phyloP scores from a whole-genome alignment of 2,888 invertebrate species.

The Drosophila gaucha region DNA sequence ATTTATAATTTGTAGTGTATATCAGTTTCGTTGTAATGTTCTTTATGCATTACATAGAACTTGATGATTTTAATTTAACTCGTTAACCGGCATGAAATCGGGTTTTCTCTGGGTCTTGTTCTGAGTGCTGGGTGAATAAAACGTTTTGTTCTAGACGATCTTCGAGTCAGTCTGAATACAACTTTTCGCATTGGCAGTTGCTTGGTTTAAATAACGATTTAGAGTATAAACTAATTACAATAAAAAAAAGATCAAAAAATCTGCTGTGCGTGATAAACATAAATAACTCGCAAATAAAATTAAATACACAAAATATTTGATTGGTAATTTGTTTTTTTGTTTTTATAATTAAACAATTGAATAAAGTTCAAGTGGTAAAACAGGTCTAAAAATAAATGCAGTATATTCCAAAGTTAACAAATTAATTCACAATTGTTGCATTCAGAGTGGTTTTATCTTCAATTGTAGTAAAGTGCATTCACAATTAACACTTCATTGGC shows the following conservation, averaged over 20 bases:
- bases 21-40: background rate
- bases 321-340: background rate
- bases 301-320: conserved; percentile 1
- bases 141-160: conserved; percentile 57
- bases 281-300: conserved; percentile 13
- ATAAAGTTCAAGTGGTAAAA: background rate
- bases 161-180: conserved; percentile 56
- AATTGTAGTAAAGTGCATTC: conserved; percentile 17
- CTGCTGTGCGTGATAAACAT: conserved; percentile 9
- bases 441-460: background rate
- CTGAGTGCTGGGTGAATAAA: conserved; percentile 40
- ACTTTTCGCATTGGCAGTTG: conserved; percentile 29
- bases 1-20: conserved; percentile 18
- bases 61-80: conserved; percentile 50
- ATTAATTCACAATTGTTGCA: background rate
- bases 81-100: conserved; percentile 44
- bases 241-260: background rate
- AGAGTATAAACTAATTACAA: background rate
- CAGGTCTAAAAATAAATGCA: background rate
- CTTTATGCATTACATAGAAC: conserved; percentile 9
- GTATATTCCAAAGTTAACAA: background rate
- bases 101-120: conserved; percentile 51
- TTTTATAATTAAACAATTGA: background rate
- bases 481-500: conserved; percentile 21
- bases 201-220: conserved; percentile 8